These are phyloP conservation scores for Drosophila sp. DNA, from an alignment of 1,140 invertebrate genomes.

Conservation along the genomic window DNA sequence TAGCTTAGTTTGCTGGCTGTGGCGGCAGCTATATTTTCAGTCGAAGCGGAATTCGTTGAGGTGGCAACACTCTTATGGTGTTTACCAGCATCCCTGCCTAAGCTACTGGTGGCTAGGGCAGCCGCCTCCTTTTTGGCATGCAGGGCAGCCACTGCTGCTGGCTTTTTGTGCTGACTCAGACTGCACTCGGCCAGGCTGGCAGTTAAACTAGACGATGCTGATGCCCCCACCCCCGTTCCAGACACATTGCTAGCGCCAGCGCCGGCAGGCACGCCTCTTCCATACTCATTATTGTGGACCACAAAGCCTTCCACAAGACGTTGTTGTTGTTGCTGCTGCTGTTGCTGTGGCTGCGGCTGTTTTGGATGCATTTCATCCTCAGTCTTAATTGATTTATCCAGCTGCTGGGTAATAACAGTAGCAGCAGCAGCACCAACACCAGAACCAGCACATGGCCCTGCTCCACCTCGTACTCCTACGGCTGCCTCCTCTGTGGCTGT, in stretches of 20 bases:
- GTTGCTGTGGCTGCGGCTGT: conserved; percentile 48
- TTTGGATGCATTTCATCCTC: conserved; percentile 75
- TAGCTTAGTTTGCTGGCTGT: conserved; percentile 89
- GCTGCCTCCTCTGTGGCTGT: conserved; percentile 29
- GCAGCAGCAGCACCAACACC: conserved; percentile 1
- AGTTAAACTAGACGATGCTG: conserved; percentile 41
- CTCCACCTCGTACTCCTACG: conserved; percentile 23
- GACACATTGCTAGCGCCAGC: conserved; percentile 69
- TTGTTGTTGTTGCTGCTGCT: conserved; percentile 38
- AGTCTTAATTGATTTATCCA: conserved; percentile 81
- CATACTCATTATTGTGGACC: conserved; percentile 63
- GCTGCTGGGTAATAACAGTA: conserved; percentile 44
- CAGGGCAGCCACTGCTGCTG: conserved; percentile 58
- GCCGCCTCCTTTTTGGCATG: conserved; percentile 73
- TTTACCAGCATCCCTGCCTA: conserved; percentile 62
- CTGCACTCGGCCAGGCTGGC: conserved; percentile 66
- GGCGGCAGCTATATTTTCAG: conserved; percentile 71
- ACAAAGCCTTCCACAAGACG: conserved; percentile 54
- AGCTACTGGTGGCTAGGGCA: conserved; percentile 19
- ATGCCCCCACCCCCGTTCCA: not conserved
- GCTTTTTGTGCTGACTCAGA: conserved; percentile 73
- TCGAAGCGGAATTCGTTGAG: conserved; percentile 82
- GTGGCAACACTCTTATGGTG: conserved; percentile 77
- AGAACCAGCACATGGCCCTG: conserved; percentile 25
- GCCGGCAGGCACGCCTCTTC: conserved; percentile 50